Evolutionary conservation across 2,797 vertebrate genomes (phyloP), one percentile per base, ranked within the genome.

Genomic region (Sarcophilus harrisii): DNA sequence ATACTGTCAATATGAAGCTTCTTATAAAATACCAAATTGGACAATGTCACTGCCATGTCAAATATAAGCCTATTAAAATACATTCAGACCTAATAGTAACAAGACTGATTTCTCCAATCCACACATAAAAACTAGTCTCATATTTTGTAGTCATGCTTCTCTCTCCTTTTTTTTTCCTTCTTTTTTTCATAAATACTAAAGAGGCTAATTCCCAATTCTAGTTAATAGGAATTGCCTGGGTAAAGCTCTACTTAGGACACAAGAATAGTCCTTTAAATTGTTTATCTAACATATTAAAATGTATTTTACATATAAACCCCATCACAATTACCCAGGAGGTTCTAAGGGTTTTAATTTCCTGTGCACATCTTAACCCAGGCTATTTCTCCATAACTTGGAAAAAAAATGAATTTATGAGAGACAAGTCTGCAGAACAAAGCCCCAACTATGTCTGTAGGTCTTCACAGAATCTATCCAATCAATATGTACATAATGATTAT

Each of bases 341-440:
- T 96, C 96, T 97, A 90, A 96, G 96, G 96, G 96, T 96, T 97
- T 98, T 96, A 91, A 95, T 95, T 98, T 98, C 98, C 98, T 98
- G 97, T 93, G 89, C 81, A 92, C 93, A 97, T 90, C 96, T 96
- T 95, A 94, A 96, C 94, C 95, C 92, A 45, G 94, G 90, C 91
- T 55, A 57, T 96, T 73, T 93, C 94, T 93, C 97, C 6, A 94
- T 94, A 93, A 97, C 59, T 92, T 58, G 93, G 96, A 96, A 96
- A 95, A 60, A 66, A 96, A 95, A 58, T 57, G 92, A 97, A 97
- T 96, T 81, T 95, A 96, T 93, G 92, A 91, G 60, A 95, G 81
- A 94, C 92, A 98, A 57, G 91, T 73, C 94, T 94, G 21, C 93
- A 58, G 91, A 45, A 94, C 91, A 57, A 0, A 6, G 32, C 60